A percentile compares a stretch with the other conserved stretches of the same genome.
phyloP scores from a whole-genome alignment of 2,888 invertebrate species.

The Drosophila mettleri region DNA sequence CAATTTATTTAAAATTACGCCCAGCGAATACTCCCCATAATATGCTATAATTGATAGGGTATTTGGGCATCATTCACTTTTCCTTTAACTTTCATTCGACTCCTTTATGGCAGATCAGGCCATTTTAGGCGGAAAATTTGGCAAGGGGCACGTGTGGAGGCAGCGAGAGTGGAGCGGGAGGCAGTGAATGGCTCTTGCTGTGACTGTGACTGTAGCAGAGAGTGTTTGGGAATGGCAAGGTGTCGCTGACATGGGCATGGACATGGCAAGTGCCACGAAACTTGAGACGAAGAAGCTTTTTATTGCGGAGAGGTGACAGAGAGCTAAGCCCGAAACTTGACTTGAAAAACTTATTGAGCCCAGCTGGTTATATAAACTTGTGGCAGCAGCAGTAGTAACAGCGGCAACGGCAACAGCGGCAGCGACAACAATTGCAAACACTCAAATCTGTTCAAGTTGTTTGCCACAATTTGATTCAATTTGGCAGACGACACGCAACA shows the following conservation, averaged over 20 bases:
- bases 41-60: conserved; percentile 12
- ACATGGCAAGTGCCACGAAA: conserved; percentile 44
- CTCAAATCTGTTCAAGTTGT: conserved; percentile 72
- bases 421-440: conserved; percentile 34
- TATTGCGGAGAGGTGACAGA: conserved; percentile 41
- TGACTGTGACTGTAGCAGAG: not conserved
- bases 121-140: conserved; percentile 38
- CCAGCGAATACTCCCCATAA: not conserved
- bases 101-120: conserved; percentile 3
- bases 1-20: not conserved
- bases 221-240: conserved; percentile 2
- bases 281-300: conserved; percentile 31
- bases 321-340: conserved; percentile 46
- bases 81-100: not conserved
- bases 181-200: no score
- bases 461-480: conserved; percentile 75
- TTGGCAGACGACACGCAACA: conserved; percentile 65
- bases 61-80: not conserved
- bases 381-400: conserved; percentile 20
- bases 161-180: not conserved
- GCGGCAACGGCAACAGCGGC: conserved; percentile 11
- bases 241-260: conserved; percentile 32
- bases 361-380: conserved; percentile 53
- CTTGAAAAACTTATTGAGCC: conserved; percentile 50
- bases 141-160: not conserved